phyloP scores from a whole-genome alignment of 1,140 invertebrate genomes.

The Conus betulinus region DNA sequence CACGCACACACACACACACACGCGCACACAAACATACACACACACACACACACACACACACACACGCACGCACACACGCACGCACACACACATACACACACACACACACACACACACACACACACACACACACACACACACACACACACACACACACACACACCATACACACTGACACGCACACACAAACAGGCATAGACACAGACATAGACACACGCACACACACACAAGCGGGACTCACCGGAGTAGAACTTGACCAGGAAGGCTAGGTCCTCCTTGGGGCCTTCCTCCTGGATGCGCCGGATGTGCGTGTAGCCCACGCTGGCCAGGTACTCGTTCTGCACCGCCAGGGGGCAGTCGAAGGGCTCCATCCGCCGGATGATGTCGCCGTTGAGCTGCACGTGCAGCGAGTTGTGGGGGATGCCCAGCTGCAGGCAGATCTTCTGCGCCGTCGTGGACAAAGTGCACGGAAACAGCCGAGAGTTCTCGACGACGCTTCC shows the following conservation, averaged over 20 bases:
- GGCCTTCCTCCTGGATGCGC: constrained; percentile 73
- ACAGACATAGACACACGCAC: too few species aligned
- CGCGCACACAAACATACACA: too few species aligned
- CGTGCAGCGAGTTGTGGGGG: constrained; percentile 71
- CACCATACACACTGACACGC: too few species aligned
- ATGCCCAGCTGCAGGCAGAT: constrained; percentile 69
- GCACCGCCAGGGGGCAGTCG: constrained; percentile 71
- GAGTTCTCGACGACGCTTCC: constrained; percentile 54
- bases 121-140: too few species aligned
- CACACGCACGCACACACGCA: too few species aligned
- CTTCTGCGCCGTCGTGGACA: constrained; percentile 71
- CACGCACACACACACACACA: too few species aligned
- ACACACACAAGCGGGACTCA: constrained; percentile 40
- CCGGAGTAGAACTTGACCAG: constrained; percentile 75
- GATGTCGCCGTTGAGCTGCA: constrained; percentile 74
- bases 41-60: too few species aligned
- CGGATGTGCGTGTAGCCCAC: constrained; percentile 71
- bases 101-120: too few species aligned
- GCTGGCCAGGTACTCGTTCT: constrained; percentile 72
- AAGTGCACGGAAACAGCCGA: constrained; percentile 68
- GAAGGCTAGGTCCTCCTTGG: constrained; percentile 64
- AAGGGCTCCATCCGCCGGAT: constrained; percentile 73
- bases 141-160: too few species aligned
- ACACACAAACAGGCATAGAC: too few species aligned
- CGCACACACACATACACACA: too few species aligned